Evolutionary conservation across 2,797 vertebrate species (phyloP).

Genomic region (Sphenodon punctatus): DNA sequence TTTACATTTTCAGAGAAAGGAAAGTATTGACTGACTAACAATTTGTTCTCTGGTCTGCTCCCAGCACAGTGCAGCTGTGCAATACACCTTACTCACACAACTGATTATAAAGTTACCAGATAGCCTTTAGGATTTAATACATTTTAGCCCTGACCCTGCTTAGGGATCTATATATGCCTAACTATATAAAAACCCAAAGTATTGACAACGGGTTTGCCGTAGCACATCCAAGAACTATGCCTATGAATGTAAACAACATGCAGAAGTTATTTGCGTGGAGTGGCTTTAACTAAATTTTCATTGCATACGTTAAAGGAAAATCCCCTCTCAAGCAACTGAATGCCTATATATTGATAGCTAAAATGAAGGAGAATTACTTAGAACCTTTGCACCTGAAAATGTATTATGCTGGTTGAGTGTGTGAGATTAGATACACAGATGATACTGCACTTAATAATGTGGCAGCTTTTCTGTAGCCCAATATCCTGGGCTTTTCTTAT

Average conservation of each 20-base stretch:
- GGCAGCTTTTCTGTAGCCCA: background rate
- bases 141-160: too few species aligned
- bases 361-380: background rate
- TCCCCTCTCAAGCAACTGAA: background rate
- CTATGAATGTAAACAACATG: background rate
- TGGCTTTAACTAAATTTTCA: background rate
- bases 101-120: too few species aligned
- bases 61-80: background rate
- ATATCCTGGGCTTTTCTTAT: background rate
- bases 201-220: too few species aligned
- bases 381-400: rapidly evolving
- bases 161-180: too few species aligned
- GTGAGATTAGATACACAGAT: background rate
- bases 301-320: background rate
- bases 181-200: too few species aligned
- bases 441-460: background rate
- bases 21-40: background rate
- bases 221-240: too few species aligned
- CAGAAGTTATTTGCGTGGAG: background rate
- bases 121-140: too few species aligned
- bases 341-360: background rate
- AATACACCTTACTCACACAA: background rate
- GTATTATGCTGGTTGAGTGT: rapidly evolving
- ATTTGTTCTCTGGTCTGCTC: background rate
- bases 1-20: too few species aligned